Evolutionary conservation across 2,888 invertebrate species (phyloP), one percentile per base, ranked within the genome.

Genomic region (Ormia ochracea): DNA sequence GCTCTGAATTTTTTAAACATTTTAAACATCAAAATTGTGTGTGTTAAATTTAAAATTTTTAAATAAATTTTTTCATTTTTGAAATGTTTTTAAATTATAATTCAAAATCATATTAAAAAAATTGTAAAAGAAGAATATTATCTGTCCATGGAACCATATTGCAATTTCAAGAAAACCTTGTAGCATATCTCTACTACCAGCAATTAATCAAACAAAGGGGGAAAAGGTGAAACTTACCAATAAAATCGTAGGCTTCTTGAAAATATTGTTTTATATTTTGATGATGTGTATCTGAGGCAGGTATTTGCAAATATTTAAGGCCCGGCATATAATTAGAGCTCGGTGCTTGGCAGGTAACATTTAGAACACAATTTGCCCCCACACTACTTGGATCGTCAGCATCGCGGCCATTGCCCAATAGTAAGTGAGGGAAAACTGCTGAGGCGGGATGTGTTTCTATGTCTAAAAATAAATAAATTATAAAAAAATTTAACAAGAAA

Each of bases 251-350:
- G 85, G 96, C 95, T 89, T 96, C 95, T 87, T 95, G 94, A 91
- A 96, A 96, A 91, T 95, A 96, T 91, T 96, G 96, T 86, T 94
- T 94, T 79, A 96, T 93, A 91, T 96, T 96, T 89, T 96, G 96
- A 86, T 94, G 94, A 59, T 94, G 94, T 82, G 94, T 95, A 91
- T 96, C 96, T 80, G 93, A 92, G 83, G 96, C 96, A 74, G 95
- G 95, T 88, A 96, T 93, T 88, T 95, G 93, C 89, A 94, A 93
- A 89, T 95, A 95, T 84, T 90, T 89, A 88, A 94, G 92, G 89
- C 93, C 93, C 88, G 93, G 93, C 88, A 93, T 92, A 78, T 93
- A 93, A 82, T 84, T 85, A 81, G 93, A 93, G 83, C 84, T 88
- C 74, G 94, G 94, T 86, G 93, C 90, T 88, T 94, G 94, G 86